phyloP scores from a whole-genome alignment of 2,113 vertebrate species.

The Sigmodon hispidus region DNA sequence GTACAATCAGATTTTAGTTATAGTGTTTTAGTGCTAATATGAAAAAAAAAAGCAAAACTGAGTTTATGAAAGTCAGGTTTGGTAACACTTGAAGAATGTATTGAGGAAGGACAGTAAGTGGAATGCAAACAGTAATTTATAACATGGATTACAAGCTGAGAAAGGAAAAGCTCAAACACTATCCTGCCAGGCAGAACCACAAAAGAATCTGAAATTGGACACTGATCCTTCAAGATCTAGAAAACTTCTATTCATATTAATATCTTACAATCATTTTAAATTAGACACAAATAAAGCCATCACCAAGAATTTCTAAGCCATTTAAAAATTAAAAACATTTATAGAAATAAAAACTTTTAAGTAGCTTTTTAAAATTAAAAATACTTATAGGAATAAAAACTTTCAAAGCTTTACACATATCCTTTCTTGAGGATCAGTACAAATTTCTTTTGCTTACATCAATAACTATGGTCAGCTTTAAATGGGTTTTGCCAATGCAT shows the following conservation, averaged over 20 bases:
- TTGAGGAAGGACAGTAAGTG: conserved; percentile 67
- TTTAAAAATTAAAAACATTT: conserved; percentile 52
- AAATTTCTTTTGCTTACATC: conserved; percentile 82
- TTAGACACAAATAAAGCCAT: conserved; percentile 51
- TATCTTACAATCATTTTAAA: conserved; percentile 23
- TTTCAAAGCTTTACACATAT: conserved; percentile 50
- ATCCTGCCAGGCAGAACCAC: conserved; percentile 83
- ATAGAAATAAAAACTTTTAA: conserved; percentile 23
- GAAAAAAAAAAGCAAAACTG: conserved; percentile 60
- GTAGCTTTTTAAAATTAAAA: conserved; percentile 39
- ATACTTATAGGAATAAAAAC: conserved; percentile 31
- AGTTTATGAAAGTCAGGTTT: conserved; percentile 56
- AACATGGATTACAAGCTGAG: conserved; percentile 78
- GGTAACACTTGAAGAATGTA: conserved; percentile 39
- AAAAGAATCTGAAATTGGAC: conserved; percentile 85
- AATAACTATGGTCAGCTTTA: conserved; percentile 79
- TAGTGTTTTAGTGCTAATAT: conserved; percentile 61
- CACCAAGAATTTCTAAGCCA: conserved; percentile 25
- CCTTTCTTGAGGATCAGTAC: conserved; percentile 84
- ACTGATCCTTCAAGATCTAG: conserved; percentile 83
- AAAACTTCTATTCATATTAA: conserved; percentile 41
- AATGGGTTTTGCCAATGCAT: conserved; percentile 73
- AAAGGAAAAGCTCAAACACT: conserved; percentile 78
- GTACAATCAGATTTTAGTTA: conserved; percentile 69
- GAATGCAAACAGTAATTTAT: conserved; percentile 66